phyloP scores from a whole-genome alignment of 1,140 invertebrate species.

The Drosophila sturtevanti region DNA sequence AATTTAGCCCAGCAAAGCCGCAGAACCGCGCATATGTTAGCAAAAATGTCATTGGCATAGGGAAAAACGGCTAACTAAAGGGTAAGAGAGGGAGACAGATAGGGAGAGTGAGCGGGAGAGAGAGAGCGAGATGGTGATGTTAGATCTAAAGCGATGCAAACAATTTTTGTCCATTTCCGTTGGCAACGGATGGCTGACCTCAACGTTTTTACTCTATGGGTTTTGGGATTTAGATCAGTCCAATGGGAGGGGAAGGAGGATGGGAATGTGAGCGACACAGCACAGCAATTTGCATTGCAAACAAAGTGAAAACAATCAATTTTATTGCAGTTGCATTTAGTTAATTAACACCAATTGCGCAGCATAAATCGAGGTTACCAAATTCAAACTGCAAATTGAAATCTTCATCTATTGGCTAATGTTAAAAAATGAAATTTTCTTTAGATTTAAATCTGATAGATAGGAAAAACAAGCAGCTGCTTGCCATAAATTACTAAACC shows the following conservation, averaged over 20 bases:
- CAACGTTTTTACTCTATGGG: slow-evolving; percentile 49
- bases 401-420: slow-evolving; percentile 23
- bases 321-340: slow-evolving; percentile 81
- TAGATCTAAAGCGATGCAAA: slow-evolving; percentile 45
- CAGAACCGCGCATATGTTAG: slow-evolving; percentile 72
- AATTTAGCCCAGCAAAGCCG: slow-evolving; percentile 61
- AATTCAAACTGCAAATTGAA: slow-evolving; percentile 6
- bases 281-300: slow-evolving; percentile 76
- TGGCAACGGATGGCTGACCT: slow-evolving; percentile 47
- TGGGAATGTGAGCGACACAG: too few relatives aligned
- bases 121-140: not conserved
- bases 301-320: slow-evolving; percentile 82
- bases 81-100: not conserved
- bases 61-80: not conserved
- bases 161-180: slow-evolving; percentile 69
- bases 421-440: slow-evolving; percentile 37
- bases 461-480: not conserved
- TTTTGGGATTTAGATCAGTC: too few relatives aligned
- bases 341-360: slow-evolving; percentile 78
- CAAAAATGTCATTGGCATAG: slow-evolving; percentile 69
- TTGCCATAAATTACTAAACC: slow-evolving; percentile 57
- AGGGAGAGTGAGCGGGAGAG: not conserved
- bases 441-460: slow-evolving; percentile 30
- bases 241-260: too few relatives aligned
- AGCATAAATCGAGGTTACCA: slow-evolving; percentile 24